Evolutionary conservation across 2,113 vertebrate species (phyloP), one percentile per base, ranked within the genome.

Genomic region (Gymnobelideus leadbeateri): DNA sequence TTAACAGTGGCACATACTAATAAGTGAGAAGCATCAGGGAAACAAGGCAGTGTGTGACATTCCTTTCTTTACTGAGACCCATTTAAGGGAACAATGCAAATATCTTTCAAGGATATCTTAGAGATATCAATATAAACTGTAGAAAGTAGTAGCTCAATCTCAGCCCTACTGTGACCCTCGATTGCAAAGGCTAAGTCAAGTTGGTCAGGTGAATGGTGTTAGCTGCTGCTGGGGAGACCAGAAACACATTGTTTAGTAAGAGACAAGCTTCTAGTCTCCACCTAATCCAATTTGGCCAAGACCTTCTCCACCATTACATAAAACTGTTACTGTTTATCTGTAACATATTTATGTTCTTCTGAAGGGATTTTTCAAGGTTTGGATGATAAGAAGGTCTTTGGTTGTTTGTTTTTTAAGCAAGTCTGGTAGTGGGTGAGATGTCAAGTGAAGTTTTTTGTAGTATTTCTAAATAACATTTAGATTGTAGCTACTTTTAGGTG

Each of bases 261-360:
- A 97, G 93, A 68, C 94, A 92, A 77, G 84, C 89, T 91, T 92
- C 91, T 94, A 92, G 96, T 97, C 96, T 97, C 96, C 94, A 95
- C 92, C 84, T 84, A 93, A 96, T 96, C 94, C 84, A 94, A 95
- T 95, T 97, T 97, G 96, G 97, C 97, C 97, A 84, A 93, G 92
- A 91, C 19, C 3, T 37, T 14, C 77, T 51, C 95, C 95, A 95
- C 95, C 95, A 95, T 98, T 97, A 97, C 95, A 95, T 97, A 98
- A 98, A 96, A 50, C 51, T 19, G 77, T 95, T 93, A 94, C 96
- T 98, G 97, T 98, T 97, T 97, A 97, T 97, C 94, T 97, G 46
- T 21, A 89, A 95, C 95, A 50, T 96, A 96, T 96, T 97, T 97
- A 96, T 95, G 95, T 93, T 94, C 96, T 97, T 94, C 96, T 93